phyloP scores from a whole-genome alignment of 2,888 invertebrate species.

The Tridacna gigas region DNA sequence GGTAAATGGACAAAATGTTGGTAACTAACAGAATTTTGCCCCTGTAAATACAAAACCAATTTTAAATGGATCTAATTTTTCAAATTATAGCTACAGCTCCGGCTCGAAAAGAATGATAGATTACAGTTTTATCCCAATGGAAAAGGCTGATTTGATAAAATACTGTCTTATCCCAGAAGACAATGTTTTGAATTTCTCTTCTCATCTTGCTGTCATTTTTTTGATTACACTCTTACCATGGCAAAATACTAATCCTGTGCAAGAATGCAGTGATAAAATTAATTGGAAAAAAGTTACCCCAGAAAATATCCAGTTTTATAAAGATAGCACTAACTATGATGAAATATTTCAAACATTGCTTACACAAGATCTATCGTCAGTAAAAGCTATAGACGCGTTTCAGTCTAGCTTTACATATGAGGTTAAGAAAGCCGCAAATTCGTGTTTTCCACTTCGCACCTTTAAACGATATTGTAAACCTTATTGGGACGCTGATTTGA shows the following conservation, averaged over 20 bases:
- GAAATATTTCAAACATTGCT: background rate
- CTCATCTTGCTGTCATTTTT: slow-evolving; percentile 12
- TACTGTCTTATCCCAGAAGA: slow-evolving; percentile 7
- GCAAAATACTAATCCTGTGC: background rate
- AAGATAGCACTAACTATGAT: background rate
- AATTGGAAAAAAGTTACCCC: slow-evolving; percentile 5
- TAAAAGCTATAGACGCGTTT: background rate
- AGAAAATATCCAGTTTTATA: background rate
- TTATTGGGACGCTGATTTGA: slow-evolving; percentile 18
- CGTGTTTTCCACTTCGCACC: background rate
- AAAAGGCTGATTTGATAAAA: background rate
- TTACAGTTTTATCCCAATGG: background rate
- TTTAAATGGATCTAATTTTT: background rate
- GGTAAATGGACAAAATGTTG: too few relatives aligned
- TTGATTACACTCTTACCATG: background rate
- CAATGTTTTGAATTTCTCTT: slow-evolving; percentile 16
- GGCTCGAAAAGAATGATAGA: slow-evolving; percentile 10
- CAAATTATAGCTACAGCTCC: slow-evolving; percentile 1
- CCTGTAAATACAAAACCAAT: background rate
- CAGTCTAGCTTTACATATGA: background rate
- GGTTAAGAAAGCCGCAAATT: background rate
- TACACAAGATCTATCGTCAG: background rate
- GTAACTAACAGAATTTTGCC: background rate
- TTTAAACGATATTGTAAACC: slow-evolving; percentile 10
- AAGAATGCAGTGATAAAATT: background rate